Evolutionary conservation across 2,797 vertebrate genomes (phyloP).

Genomic region (Pseudotriccus pelzelni): DNA sequence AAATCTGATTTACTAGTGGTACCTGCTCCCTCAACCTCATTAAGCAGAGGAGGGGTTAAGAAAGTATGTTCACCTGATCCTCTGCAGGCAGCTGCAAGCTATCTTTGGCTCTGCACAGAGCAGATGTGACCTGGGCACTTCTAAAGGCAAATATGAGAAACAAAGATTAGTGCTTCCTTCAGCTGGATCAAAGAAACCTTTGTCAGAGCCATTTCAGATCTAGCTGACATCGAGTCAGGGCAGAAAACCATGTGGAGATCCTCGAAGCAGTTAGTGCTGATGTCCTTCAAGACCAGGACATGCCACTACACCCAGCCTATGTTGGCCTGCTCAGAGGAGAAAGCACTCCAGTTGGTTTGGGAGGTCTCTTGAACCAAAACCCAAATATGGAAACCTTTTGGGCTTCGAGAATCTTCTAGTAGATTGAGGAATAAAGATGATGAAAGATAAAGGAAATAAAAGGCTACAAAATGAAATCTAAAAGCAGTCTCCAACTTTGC

Average conservation of each 20-base stretch:
- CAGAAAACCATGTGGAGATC: not conserved
- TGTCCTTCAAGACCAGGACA: fast-evolving
- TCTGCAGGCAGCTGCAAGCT: not conserved
- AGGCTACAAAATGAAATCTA: not conserved
- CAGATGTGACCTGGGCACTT: not conserved
- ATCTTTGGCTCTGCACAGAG: not conserved
- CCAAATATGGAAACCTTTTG: not conserved
- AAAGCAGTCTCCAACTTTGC: not conserved
- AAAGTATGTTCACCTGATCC: not conserved
- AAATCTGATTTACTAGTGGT: not conserved
- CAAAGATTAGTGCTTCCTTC: not conserved
- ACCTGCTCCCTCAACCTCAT: not conserved
- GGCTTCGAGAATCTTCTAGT: not conserved
- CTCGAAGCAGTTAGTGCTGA: fast-evolving
- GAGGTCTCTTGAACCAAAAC: not conserved
- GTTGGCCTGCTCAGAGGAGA: not conserved
- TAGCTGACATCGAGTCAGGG: fast-evolving
- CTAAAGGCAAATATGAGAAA: not conserved
- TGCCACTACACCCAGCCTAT: fast-evolving
- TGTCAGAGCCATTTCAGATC: not conserved
- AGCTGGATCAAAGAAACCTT: not conserved
- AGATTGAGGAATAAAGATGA: not conserved
- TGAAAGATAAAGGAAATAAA: not conserved
- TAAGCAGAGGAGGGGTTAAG: not conserved
- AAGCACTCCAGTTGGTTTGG: not conserved